Evolutionary conservation across 2,888 invertebrate genomes (phyloP).

Genomic region (Papilio protenor): DNA sequence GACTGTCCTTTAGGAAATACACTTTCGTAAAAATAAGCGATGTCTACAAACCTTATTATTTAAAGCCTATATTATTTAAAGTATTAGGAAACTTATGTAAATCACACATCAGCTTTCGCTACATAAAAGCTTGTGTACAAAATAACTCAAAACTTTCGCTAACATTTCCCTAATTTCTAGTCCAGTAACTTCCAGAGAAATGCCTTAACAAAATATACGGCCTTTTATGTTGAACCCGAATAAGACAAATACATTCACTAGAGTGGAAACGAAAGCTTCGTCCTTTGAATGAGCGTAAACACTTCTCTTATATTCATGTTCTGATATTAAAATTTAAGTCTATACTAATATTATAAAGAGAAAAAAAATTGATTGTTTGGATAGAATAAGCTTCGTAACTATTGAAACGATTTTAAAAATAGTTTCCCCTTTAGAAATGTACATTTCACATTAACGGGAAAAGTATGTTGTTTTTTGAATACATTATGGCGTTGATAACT

Average conservation of each 20-base stretch:
- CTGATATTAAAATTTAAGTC: conserved; percentile 1
- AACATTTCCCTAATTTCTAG: conserved; percentile 28
- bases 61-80: not conserved
- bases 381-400: too few relatives aligned
- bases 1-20: not conserved
- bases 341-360: not conserved
- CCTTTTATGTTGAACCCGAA: conserved; percentile 31
- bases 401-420: too few relatives aligned
- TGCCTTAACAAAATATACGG: conserved; percentile 31
- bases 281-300: conserved; percentile 25
- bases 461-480: too few relatives aligned
- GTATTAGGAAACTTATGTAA: too few relatives aligned
- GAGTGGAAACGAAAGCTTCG: conserved; percentile 36
- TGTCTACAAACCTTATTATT: not conserved
- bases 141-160: conserved; percentile 21
- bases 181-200: conserved; percentile 33
- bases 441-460: too few relatives aligned
- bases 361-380: too few relatives aligned
- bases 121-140: conserved; percentile 3
- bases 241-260: conserved; percentile 39
- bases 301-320: not conserved
- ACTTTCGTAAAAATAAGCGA: not conserved
- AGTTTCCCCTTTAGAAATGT: too few relatives aligned
- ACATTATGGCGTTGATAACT: too few relatives aligned
- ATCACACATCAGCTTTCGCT: not conserved